Conservation (phyloP, 2,888 invertebrate species). For the Clivina fossor region DNA sequence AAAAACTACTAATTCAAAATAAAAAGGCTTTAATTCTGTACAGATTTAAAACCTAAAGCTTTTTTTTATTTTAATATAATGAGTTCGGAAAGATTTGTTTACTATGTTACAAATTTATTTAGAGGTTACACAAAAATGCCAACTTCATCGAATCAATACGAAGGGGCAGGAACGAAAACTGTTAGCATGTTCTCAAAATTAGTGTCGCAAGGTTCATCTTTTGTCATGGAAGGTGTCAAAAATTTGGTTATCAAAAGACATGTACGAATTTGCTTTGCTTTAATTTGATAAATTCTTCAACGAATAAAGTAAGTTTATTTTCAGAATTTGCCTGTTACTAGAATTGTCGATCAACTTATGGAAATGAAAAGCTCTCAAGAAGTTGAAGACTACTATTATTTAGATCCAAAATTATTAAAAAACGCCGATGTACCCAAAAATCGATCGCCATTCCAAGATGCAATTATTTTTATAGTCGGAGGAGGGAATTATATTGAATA, state of each 20-base stretch:
- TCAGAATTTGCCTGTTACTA: conserved; percentile 93
- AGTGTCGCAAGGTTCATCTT: conserved; percentile 94
- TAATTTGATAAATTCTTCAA: conserved; percentile 2
- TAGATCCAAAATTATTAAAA: conserved; percentile 93
- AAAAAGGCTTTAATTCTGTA: neutral
- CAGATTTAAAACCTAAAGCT: no score
- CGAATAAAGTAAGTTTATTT: conserved; percentile 38
- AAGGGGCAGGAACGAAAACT: conserved; percentile 92
- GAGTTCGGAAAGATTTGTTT: neutral
- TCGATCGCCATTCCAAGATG: conserved; percentile 77
- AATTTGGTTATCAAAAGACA: conserved; percentile 98
- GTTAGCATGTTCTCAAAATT: conserved; percentile 98
- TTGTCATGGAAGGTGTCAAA: conserved; percentile 99
- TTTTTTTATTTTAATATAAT: conserved; percentile 1
- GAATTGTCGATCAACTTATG: conserved; percentile 87
- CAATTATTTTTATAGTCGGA: conserved; percentile 87
- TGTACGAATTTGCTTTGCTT: conserved; percentile 59
- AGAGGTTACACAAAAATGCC: conserved; percentile 80
- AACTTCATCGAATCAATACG: conserved; percentile 76
- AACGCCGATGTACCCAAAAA: conserved; percentile 66
- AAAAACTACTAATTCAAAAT: neutral
- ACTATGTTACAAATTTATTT: conserved; percentile 42
- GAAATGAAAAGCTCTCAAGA: conserved; percentile 76
- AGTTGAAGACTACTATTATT: conserved; percentile 86
- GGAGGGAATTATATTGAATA: conserved; percentile 99